A percentile compares a stretch with the other conserved stretches of the same genome.
These are phyloP conservation scores for Sander vitreus DNA, from an alignment of 2,113 vertebrate genomes.

Conservation along the genomic window DNA sequence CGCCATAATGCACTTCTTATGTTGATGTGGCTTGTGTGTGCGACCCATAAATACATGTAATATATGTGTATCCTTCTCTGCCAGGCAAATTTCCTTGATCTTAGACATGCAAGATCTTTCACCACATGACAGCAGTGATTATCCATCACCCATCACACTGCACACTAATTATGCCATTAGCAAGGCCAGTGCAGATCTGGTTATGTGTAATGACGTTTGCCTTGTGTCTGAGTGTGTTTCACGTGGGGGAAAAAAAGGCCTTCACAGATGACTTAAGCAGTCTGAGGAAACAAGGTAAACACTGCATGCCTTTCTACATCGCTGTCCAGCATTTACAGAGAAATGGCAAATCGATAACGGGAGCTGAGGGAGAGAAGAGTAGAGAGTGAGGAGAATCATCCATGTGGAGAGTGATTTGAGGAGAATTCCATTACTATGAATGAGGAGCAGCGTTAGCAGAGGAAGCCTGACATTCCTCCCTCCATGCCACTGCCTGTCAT, in stretches of 20 bases:
- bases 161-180: conserved; percentile 73
- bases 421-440: conserved; percentile 8
- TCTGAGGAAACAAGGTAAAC: conserved; percentile 8
- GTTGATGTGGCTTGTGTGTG: conserved; percentile 20
- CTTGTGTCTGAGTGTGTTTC: conserved; percentile 22
- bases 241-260: conserved; percentile 8
- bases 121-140: conserved; percentile 70
- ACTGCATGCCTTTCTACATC: conserved; percentile 22
- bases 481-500: too few relatives aligned
- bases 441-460: conserved; percentile 3
- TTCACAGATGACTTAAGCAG: conserved; percentile 26
- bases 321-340: conserved; percentile 45
- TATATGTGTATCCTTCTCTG: conserved; percentile 24
- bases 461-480: neutral
- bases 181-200: conserved; percentile 15
- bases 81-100: conserved; percentile 44
- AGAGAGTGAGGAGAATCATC: neutral
- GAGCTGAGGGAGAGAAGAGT: conserved; percentile 13
- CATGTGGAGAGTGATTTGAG: conserved; percentile 3
- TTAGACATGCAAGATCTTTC: conserved; percentile 47
- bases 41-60: neutral
- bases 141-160: conserved; percentile 67
- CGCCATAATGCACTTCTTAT: neutral
- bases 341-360: conserved; percentile 49
- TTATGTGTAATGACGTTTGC: conserved; percentile 15